Base-by-base conservation (phyloP, 2,113 vertebrate genomes). In the Suncus etruscus region DNA sequence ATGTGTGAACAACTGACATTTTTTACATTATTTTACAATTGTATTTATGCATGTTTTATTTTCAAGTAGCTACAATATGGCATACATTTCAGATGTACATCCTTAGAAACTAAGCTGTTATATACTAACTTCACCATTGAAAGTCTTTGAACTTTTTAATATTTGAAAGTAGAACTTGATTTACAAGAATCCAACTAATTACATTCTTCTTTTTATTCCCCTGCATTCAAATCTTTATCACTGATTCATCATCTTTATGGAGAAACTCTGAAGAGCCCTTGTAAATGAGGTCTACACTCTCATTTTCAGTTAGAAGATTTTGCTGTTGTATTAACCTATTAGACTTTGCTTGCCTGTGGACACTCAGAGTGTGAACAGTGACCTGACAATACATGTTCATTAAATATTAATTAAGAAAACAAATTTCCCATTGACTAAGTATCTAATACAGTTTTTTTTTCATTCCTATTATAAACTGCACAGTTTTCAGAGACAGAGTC, bases 21-120 rank as follows among this genome's bases (percentile, higher is more conserved):
- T 79, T 86, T 89, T 91, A 7, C 75, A 31, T 90, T 94, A 39
- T 22, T 39, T 39, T 39, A 39, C 39, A 79, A 29, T 29, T 93
- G 6, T 68, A 6, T 73, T 4, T 75, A 11, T 58, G 61, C 47
- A 22, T 73, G 10, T 54, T 61, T 51, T 18, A 61, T 22, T 6
- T 61, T 61, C 15, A 61, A 61, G 39, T 39, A 39, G 39, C 58
- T 61, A 20, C 58, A 61, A 18, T 22, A 61, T 61, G 58, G 22
- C 58, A 61, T 18, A 61, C 18, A 61, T 61, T 61, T 61, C 14
- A 61, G 58, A 8, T 61, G 58, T 61, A 20, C 18, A 22, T 61
- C 18, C 20, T 61, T 61, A 61, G 58, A 61, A 61, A 61, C 58
- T 20, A 61, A 61, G 58, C 6, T 61, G 58, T 61, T 16, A 61